These are phyloP conservation scores for Tiaroga cobitis DNA, from an alignment of 2,797 vertebrate genomes.

Conservation along the genomic window DNA sequence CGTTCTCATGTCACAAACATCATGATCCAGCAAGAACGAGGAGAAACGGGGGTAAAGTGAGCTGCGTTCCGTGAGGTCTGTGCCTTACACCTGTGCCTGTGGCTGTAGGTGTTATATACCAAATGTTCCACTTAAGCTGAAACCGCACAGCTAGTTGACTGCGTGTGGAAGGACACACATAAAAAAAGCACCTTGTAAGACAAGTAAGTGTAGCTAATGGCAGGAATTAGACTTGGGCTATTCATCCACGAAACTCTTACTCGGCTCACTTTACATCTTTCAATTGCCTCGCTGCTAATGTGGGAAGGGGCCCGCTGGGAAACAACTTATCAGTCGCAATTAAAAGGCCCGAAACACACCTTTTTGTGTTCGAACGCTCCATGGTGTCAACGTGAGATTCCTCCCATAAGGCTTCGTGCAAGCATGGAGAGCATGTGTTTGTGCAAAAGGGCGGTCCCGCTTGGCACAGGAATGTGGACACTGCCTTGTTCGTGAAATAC, in stretches of 20 bases:
- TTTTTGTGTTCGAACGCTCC: neutral
- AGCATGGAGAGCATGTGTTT: slow-evolving; percentile 26
- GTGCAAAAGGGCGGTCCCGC: slow-evolving; percentile 26
- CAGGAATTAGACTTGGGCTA: slow-evolving; percentile 71
- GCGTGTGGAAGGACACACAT: slow-evolving; percentile 43
- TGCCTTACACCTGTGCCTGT: slow-evolving; percentile 39
- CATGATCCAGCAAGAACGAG: slow-evolving; percentile 29
- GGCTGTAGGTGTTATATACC: slow-evolving; percentile 60
- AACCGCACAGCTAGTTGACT: slow-evolving; percentile 62
- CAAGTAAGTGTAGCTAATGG: slow-evolving; percentile 76
- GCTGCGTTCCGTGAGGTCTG: neutral
- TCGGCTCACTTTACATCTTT: slow-evolving; percentile 63
- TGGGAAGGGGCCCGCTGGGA: slow-evolving; percentile 43
- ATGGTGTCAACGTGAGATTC: neutral
- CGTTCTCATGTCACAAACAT: slow-evolving; percentile 24
- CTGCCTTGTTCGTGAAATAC: slow-evolving; percentile 63
- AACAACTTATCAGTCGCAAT: slow-evolving; percentile 37
- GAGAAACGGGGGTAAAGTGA: slow-evolving; percentile 30
- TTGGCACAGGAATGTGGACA: slow-evolving; percentile 31
- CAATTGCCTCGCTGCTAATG: slow-evolving; percentile 47
- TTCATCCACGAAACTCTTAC: slow-evolving; percentile 63
- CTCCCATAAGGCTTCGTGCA: slow-evolving; percentile 13
- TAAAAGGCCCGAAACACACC: slow-evolving; percentile 9
- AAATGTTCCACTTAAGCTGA: slow-evolving; percentile 63
- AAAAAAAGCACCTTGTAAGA: slow-evolving; percentile 71